Evolutionary conservation across 53 echinoderm and acorn worm genomes (phyloP).

Genomic region (Echinarachnius parma): DNA sequence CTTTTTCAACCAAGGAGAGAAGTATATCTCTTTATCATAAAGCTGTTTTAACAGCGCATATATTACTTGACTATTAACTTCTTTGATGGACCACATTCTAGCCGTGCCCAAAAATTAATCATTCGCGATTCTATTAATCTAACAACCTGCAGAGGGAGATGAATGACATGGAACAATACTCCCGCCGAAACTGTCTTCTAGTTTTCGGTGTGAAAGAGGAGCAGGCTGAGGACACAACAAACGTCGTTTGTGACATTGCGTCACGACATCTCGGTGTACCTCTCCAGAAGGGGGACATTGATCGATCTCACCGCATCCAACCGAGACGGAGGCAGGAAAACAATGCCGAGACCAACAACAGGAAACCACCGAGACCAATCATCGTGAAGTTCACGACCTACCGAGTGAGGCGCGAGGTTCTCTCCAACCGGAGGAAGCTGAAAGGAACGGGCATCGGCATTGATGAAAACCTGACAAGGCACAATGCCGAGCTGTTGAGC

Average conservation of each 20-base stretch:
- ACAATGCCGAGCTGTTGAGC: slow-evolving; percentile 1
- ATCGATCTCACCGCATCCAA: background rate
- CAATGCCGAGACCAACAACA: too few species aligned
- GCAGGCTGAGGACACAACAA: background rate
- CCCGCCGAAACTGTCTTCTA: background rate
- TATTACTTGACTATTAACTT: too few species aligned
- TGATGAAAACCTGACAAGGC: slow-evolving; percentile 6
- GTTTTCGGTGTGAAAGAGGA: slow-evolving; percentile 10
- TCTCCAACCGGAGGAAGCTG: slow-evolving; percentile 7
- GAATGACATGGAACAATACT: slow-evolving; percentile 1
- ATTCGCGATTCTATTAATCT: too few species aligned
- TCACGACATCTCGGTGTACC: background rate
- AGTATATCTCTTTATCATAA: too few species aligned
- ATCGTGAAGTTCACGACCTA: background rate
- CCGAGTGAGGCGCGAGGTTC: background rate
- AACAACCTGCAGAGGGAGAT: background rate
- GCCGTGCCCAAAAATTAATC: too few species aligned
- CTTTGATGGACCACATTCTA: too few species aligned
- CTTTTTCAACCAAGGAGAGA: too few species aligned
- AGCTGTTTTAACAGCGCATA: too few species aligned
- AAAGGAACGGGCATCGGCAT: slow-evolving; percentile 6
- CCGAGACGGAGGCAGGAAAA: too few species aligned
- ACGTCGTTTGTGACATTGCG: slow-evolving; percentile 1
- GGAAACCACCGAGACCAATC: background rate
- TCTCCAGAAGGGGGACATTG: too few species aligned